Evolutionary conservation across 2,888 invertebrate species (phyloP), one percentile per base, ranked within the genome.

Genomic region (Linnaemya vulpina): DNA sequence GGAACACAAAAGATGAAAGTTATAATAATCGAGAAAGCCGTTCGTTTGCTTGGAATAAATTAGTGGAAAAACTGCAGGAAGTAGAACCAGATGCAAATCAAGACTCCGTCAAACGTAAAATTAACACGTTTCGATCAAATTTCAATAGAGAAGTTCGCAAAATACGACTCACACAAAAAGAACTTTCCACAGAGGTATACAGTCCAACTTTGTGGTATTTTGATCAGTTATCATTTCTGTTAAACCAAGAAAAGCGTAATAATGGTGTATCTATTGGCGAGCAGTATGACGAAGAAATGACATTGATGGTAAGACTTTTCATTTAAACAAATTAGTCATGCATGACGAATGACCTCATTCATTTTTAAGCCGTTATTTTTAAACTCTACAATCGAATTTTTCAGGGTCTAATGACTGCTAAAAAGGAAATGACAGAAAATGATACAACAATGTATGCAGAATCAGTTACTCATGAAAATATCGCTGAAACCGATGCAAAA

Each of bases 111-210:
- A 83, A 83, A 74, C 78, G 83, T 10, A 83, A 83, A 78, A 83
- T 83, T 49, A 83, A 83, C 30, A 83, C 83, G 40, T 78, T 78
- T 55, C 78, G 83, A 38, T 74, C 78, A 9, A 83, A 83, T 43
- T 78, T 78, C n/a, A 78, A 78, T 46, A 67, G 83, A 2, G 83
- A 78, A 46, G 62, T 83, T 4, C 71, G 83, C 7, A 83, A 78
- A 63, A 68, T 83, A 63, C 43, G 78, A 1, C 83, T 63, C 8
- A 35, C 78, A 10, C 35, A 74, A 46, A 68, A 17, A 30, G 53
- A 74, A 11, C 53, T 55, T 9, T 17, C 62, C 3, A 20, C 8
- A 20, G 83, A 83, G 1, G 17, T 62, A 55, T 78, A 83, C 38
- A 68, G 25, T 40, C 73, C 60, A 13, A 67, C 78, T 7, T n/a